Base-by-base conservation (phyloP, 2,888 invertebrate genomes). In the Pollenia labialis region DNA sequence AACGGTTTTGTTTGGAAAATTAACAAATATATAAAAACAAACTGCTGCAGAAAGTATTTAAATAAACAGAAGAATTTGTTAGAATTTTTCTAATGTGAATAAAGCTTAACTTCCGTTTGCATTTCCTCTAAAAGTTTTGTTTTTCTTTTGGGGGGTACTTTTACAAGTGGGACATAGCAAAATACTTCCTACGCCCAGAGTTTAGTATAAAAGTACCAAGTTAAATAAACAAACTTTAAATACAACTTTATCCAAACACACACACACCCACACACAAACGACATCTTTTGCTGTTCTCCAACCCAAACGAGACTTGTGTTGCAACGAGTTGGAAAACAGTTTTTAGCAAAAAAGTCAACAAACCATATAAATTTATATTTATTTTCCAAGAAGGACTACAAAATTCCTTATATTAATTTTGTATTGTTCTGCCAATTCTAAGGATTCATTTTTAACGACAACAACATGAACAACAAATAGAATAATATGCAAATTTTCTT, bases 341-440 rank as follows among this genome's bases (percentile, higher is more conserved):
- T 40, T 74, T 48, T 62, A 16, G 12, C 40, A 62, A 14, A 75
- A 72, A 32, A 32, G 32, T 40, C 32, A 60, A 23, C 50, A 60
- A 72, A 18, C 50, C 40, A 62, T 62, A 40, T 50, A 75, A 9
- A 75, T 50, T 75, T 50, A 62, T 62, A 48, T 75, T 11, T 18
- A 18, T 62, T 16, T 42, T 14, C n/a, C 23, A 3, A 32, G 12
- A 18, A 46, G 46, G 46, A n/a, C n/a, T 12, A 0, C 1, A 32
- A 50, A 75, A 62, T 42, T 44, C 50, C 11, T 42, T 11, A 16
- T 16, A 40, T 32, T 12, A 16, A 64, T 9, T 52, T 62, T 23
- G 16, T 66, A 46, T 76, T 76, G 46, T 76, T 54, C n/a, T 76
- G 64, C 4, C 8, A 54, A 18, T 79, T 58, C 11, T 18, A 56